Percentiles rank a stretch among this genome's conserved stretches.
Conservation (phyloP, 2,888 invertebrate species). For the Acanthosepion lycidas region DNA sequence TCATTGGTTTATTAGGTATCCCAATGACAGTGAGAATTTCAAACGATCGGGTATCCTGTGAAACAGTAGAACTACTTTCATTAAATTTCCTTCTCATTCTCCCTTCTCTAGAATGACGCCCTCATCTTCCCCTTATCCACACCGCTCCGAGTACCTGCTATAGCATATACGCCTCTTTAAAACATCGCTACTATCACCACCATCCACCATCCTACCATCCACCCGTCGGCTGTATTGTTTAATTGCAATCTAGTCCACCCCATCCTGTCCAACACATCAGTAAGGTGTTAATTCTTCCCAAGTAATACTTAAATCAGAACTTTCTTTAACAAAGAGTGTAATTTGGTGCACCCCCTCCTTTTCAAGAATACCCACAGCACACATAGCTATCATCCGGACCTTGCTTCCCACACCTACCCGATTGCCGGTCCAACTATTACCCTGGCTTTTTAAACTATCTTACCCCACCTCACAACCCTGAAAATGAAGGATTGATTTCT, state of each 20-base stretch:
- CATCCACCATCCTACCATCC: not conserved
- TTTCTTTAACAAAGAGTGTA: not conserved
- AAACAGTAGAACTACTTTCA: not conserved
- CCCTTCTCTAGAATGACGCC: not conserved
- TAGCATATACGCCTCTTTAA: not conserved
- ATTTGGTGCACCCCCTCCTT: not conserved
- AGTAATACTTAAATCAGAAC: conserved; percentile 33
- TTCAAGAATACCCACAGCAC: not conserved
- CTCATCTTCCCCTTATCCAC: not conserved
- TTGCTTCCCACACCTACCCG: not conserved
- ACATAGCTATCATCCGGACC: not conserved
- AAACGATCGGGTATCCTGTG: not conserved
- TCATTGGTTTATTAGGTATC: not conserved
- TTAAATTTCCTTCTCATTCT: not conserved
- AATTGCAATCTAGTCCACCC: not conserved
- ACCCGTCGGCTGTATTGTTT: not conserved
- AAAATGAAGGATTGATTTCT: conserved; percentile 20
- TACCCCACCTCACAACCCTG: not conserved
- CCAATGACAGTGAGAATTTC: not conserved
- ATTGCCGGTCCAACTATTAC: not conserved
- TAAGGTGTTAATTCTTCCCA: conserved; percentile 21
- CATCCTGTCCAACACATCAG: not conserved
- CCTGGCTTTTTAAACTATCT: conserved; percentile 2
- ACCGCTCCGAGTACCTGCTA: not conserved
- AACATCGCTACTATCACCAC: not conserved